phyloP scores from a whole-genome alignment of 2,797 vertebrate genomes.

The Acrossocheilus fasciatus region DNA sequence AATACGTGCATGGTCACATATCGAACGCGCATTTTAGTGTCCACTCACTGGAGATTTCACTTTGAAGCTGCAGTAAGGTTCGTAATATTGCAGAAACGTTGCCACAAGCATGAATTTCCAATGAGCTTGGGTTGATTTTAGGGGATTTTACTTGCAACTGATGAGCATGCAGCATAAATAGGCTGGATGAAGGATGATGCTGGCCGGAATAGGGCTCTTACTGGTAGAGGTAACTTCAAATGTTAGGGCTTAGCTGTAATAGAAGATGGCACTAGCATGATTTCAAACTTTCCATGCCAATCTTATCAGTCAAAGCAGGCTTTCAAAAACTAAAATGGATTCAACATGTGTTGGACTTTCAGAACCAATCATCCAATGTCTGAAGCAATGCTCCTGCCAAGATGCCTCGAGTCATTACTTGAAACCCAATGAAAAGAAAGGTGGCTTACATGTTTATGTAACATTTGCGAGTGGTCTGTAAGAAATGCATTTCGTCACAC shows the following conservation, averaged over 20 bases:
- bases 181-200: not conserved
- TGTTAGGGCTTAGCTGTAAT: slow-evolving; percentile 50
- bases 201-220: not conserved
- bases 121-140: not conserved
- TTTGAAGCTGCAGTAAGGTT: not conserved
- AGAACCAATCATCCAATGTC: slow-evolving; percentile 57
- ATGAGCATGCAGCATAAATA: slow-evolving; percentile 33
- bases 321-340: slow-evolving; percentile 56
- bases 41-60: not conserved
- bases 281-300: slow-evolving; percentile 54
- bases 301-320: slow-evolving; percentile 54
- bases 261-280: slow-evolving; percentile 50
- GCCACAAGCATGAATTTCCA: not conserved
- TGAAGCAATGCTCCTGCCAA: slow-evolving; percentile 44
- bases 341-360: slow-evolving; percentile 35
- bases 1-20: not conserved
- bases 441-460: slow-evolving; percentile 30
- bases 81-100: not conserved
- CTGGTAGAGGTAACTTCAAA: slow-evolving; percentile 42
- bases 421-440: slow-evolving; percentile 32
- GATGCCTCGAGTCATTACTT: slow-evolving; percentile 45
- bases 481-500: slow-evolving; percentile 36
- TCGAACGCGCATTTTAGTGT: not conserved
- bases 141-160: not conserved
- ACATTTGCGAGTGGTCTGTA: slow-evolving; percentile 11